These are phyloP conservation scores for Calycopis cecrops DNA, from an alignment of 1,140 invertebrate genomes.

Conservation along the genomic window DNA sequence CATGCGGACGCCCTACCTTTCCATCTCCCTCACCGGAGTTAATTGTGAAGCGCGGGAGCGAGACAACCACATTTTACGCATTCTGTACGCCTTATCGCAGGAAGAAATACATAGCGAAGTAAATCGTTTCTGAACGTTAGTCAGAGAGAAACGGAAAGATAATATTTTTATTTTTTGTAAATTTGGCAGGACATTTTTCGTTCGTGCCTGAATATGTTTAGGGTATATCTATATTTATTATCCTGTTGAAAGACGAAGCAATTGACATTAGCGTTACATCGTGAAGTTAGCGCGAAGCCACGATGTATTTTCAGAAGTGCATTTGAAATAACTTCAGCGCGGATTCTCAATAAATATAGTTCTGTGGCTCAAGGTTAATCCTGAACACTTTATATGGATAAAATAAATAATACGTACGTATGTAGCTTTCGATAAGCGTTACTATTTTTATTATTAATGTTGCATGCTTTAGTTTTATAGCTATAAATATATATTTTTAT, in stretches of 20 bases:
- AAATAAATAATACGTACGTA: background rate
- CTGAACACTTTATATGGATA: conserved; percentile 9
- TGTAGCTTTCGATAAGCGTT: too few relatives aligned
- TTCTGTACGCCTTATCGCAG: conserved; percentile 59
- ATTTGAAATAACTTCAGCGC: conserved; percentile 32
- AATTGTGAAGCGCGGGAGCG: conserved; percentile 40
- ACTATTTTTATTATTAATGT: too few relatives aligned
- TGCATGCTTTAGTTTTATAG: too few relatives aligned
- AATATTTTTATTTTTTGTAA: conserved; percentile 50
- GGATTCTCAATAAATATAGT: conserved; percentile 25
- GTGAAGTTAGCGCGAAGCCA: conserved; percentile 30
- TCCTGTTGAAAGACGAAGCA: background rate
- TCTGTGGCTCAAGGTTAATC: conserved; percentile 36
- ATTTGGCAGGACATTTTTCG: conserved; percentile 12
- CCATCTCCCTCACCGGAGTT: conserved; percentile 55
- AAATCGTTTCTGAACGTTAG: conserved; percentile 63
- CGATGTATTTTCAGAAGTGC: conserved; percentile 41
- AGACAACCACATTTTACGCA: conserved; percentile 40
- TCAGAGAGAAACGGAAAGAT: conserved; percentile 58
- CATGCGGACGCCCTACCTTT: conserved; percentile 64
- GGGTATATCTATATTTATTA: background rate
- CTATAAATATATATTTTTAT: too few relatives aligned
- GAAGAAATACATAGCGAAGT: conserved; percentile 64
- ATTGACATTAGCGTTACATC: background rate
- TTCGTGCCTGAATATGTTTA: conserved; percentile 2